phyloP scores from a whole-genome alignment of 2,113 vertebrate genomes.

The Phasianus colchicus region DNA sequence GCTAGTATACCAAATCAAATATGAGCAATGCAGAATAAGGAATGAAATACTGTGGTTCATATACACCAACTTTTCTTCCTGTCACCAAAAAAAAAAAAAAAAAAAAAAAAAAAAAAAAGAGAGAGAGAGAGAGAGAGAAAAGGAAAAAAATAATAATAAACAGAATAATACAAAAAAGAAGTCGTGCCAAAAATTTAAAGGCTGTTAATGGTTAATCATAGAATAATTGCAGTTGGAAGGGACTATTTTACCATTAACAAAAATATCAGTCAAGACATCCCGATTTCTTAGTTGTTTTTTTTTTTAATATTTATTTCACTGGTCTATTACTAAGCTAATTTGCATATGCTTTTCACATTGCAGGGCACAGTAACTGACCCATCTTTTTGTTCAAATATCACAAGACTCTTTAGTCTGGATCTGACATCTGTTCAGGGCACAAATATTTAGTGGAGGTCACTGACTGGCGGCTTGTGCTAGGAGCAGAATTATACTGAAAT shows the following conservation, averaged over 20 bases:
- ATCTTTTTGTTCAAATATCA: background rate
- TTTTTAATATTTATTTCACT: background rate
- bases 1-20: background rate
- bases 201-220: background rate
- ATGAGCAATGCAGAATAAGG: background rate
- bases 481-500: background rate
- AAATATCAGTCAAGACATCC: background rate
- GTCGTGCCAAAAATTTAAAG: background rate
- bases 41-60: background rate
- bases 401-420: background rate
- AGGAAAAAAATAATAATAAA: too few species aligned
- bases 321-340: background rate
- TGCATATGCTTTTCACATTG: background rate
- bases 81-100: background rate
- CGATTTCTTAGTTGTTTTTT: background rate
- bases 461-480: background rate
- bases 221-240: too few species aligned
- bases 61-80: background rate
- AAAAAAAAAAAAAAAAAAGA: too few species aligned
- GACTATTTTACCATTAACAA: background rate
- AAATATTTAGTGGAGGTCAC: background rate
- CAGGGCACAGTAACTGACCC: background rate
- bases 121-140: too few species aligned
- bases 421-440: background rate
- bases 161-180: too few species aligned